phyloP scores from a whole-genome alignment of 2,888 invertebrate species.

The Chymomyza procnemis region DNA sequence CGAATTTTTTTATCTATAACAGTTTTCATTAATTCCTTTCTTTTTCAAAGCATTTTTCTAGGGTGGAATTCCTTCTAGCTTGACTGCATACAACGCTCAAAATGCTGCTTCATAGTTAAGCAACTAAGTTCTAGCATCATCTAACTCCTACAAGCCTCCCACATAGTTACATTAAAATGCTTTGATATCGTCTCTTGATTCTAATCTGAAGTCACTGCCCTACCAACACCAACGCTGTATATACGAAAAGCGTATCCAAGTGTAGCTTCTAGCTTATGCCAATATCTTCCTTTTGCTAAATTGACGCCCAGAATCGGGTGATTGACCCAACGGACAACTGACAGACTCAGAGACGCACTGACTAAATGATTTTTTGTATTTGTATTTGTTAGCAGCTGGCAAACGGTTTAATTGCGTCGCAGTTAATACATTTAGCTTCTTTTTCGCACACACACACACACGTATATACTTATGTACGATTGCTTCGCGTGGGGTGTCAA shows the following conservation, averaged over 20 bases:
- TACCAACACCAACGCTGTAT: no score
- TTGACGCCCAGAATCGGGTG: constrained; percentile 28
- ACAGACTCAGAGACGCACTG: not conserved
- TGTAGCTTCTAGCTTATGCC: not conserved
- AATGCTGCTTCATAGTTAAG: no score
- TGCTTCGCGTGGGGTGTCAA: constrained; percentile 16
- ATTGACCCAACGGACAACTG: constrained; percentile 15
- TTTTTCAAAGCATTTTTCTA: no score
- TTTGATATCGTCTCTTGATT: no score
- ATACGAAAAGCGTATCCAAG: not conserved
- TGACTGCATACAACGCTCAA: no score
- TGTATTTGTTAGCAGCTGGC: not conserved
- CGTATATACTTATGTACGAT: not conserved
- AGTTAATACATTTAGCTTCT: constrained; percentile 19
- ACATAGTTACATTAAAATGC: no score
- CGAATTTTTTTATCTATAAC: no score
- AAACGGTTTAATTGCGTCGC: constrained; percentile 44
- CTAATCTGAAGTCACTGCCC: no score
- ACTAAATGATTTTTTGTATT: not conserved
- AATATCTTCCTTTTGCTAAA: not conserved
- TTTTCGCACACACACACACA: not conserved
- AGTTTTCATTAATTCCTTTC: no score
- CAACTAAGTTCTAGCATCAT: no score
- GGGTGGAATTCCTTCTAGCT: no score
- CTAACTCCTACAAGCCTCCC: no score